These are phyloP conservation scores for Eurosta solidaginis DNA, from an alignment of 1,140 invertebrate genomes.

Conservation along the genomic window DNA sequence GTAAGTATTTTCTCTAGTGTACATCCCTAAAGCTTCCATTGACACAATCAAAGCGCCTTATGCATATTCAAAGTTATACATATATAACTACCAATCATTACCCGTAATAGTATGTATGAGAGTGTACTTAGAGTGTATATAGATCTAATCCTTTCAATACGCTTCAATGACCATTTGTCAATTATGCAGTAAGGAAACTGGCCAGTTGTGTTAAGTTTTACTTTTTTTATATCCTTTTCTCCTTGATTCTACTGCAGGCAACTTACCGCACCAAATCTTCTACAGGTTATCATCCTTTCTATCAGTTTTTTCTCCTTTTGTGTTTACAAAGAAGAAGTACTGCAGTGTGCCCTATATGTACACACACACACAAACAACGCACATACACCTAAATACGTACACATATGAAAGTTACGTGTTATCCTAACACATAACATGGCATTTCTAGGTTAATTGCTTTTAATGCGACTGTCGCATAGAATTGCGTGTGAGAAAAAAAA, in stretches of 20 bases:
- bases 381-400: background rate
- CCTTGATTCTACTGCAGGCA: too few species aligned
- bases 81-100: too few species aligned
- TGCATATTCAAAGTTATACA: too few species aligned
- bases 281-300: background rate
- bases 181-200: background rate
- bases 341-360: background rate
- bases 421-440: slow-evolving; percentile 17
- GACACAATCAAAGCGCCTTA: too few species aligned
- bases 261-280: background rate
- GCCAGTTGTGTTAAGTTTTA: background rate
- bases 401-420: background rate
- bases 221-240: background rate
- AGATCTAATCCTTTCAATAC: background rate
- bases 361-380: background rate
- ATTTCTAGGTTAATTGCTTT: slow-evolving; percentile 26
- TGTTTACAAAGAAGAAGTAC: too few species aligned
- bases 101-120: too few species aligned
- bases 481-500: background rate
- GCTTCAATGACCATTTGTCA: background rate
- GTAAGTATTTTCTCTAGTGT: too few species aligned
- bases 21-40: too few species aligned
- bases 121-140: background rate
- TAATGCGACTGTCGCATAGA: slow-evolving; percentile 16
- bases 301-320: background rate